These are phyloP conservation scores for Pherbina coryleti DNA, from an alignment of 2,888 invertebrate species.

Conservation along the genomic window DNA sequence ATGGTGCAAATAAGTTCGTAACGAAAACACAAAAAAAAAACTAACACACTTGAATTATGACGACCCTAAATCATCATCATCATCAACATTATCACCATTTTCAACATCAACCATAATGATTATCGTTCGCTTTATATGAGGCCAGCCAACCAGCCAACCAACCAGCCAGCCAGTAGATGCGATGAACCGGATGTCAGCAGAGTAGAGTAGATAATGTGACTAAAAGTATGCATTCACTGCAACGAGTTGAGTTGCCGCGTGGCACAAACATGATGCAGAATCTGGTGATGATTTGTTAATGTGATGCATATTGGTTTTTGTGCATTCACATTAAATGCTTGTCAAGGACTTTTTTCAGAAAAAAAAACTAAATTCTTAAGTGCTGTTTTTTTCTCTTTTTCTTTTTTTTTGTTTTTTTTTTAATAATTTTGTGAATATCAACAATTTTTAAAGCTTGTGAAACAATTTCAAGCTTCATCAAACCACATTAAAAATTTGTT, in stretches of 20 bases:
- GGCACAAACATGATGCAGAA: neutral
- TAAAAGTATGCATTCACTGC: slow-evolving; percentile 12
- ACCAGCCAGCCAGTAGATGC: neutral
- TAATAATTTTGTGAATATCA: too few species aligned
- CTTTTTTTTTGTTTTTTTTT: too few species aligned
- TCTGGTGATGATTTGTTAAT: slow-evolving; percentile 17
- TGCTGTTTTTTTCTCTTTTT: too few species aligned
- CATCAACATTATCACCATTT: neutral
- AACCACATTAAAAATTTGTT: neutral
- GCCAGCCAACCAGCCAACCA: too few species aligned
- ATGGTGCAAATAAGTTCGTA: neutral
- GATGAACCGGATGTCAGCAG: slow-evolving; percentile 28
- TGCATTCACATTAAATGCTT: neutral
- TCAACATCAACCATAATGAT: too few species aligned
- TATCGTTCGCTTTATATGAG: too few species aligned
- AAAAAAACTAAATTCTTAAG: too few species aligned
- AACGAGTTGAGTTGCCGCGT: neutral
- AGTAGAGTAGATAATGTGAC: slow-evolving; percentile 29
- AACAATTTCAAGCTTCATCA: too few species aligned
- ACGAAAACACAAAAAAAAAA: neutral
- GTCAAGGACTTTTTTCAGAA: neutral
- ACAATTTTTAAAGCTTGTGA: too few species aligned
- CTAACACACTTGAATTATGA: slow-evolving; percentile 32
- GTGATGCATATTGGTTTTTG: slow-evolving; percentile 4
- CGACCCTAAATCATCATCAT: slow-evolving; percentile 7